Evolutionary conservation across 2,888 invertebrate species (phyloP).

Genomic region (Achlya flavicornis): DNA sequence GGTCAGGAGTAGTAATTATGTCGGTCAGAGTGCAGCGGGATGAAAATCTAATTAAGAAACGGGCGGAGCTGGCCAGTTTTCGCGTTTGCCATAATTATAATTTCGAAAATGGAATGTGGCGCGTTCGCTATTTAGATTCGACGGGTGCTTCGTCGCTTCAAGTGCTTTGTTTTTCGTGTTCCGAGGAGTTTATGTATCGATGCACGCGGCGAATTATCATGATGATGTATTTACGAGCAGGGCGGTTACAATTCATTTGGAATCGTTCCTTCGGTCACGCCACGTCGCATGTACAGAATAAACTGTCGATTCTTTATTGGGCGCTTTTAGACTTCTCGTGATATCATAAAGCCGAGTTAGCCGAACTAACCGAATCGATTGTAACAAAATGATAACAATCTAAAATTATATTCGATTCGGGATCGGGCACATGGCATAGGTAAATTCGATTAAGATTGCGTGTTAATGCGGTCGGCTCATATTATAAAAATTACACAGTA

Average conservation of each 20-base stretch:
- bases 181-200: constrained; percentile 51
- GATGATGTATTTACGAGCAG: constrained; percentile 76
- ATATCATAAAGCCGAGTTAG: constrained; percentile 60
- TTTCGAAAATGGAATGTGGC: constrained; percentile 49
- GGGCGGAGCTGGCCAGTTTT: constrained; percentile 69
- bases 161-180: constrained; percentile 44
- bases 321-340: constrained; percentile 59
- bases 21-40: constrained; percentile 82
- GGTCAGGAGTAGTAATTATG: constrained; percentile 80
- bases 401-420: constrained; percentile 44
- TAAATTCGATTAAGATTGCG: constrained; percentile 36
- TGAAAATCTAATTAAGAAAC: constrained; percentile 81
- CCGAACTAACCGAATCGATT: constrained; percentile 60
- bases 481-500: constrained; percentile 27
- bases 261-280: constrained; percentile 81
- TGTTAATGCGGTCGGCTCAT: constrained; percentile 29
- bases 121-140: constrained; percentile 36
- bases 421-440: constrained; percentile 53
- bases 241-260: constrained; percentile 72
- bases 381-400: constrained; percentile 62
- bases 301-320: constrained; percentile 76
- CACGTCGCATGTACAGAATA: constrained; percentile 78
- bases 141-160: constrained; percentile 20
- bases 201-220: constrained; percentile 68
- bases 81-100: constrained; percentile 65